Percentiles rank a stretch among this genome's conserved stretches.
Evolutionary conservation across 1,140 invertebrate species (phyloP).

Genomic region (Sarcophaga peregrina): DNA sequence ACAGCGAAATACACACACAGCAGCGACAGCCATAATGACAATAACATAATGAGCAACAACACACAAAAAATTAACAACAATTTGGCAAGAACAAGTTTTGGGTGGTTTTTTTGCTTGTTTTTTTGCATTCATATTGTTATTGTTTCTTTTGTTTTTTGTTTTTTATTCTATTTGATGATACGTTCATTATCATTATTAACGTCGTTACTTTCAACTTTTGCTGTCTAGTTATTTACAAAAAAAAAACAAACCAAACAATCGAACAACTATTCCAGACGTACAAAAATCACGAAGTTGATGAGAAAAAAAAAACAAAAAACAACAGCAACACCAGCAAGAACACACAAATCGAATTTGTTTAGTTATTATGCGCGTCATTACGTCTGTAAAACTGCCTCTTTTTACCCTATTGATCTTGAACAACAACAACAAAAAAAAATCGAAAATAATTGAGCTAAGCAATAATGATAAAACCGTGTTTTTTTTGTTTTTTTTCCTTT

Average conservation of each 20-base stretch:
- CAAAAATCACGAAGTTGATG: not conserved
- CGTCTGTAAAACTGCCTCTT: not conserved
- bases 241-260: not conserved
- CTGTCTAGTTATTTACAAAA: not conserved
- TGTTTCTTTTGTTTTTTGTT: no score
- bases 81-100: no score
- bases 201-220: not conserved
- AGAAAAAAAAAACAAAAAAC: no score
- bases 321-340: not conserved
- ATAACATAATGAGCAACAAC: no score
- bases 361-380: not conserved
- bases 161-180: no score
- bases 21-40: no score
- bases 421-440: not conserved
- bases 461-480: not conserved
- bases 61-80: no score
- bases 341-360: not conserved
- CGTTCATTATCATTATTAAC: no score
- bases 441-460: not conserved
- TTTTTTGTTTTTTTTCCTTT: not conserved
- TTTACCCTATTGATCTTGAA: conserved; percentile 9
- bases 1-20: no score
- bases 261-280: not conserved
- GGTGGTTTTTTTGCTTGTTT: no score
- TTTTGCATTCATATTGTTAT: no score